A percentile compares a stretch with the other conserved stretches of the same genome.
Conservation (phyloP, 2,797 vertebrate genomes). For the Pseudomugil gertrudae region DNA sequence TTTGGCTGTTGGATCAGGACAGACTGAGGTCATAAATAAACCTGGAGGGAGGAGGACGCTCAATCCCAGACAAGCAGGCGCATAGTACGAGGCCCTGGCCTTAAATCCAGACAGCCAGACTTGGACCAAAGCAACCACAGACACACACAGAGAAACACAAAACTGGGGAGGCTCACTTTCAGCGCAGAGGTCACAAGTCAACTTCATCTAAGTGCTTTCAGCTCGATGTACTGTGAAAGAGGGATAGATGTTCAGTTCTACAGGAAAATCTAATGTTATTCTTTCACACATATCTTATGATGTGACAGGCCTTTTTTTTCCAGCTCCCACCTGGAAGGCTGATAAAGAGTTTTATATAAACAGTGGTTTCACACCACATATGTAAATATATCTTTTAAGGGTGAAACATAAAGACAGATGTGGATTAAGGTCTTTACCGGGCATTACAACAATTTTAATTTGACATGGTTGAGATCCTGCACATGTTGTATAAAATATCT, state of each 20-base stretch:
- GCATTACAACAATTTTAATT: not conserved
- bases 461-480: not conserved
- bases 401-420: constrained; percentile 28
- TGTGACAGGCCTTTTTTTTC: constrained; percentile 9
- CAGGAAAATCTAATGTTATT: constrained; percentile 35
- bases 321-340: constrained; percentile 35
- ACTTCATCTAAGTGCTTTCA: constrained; percentile 49
- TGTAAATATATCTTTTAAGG: constrained; percentile 12
- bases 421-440: constrained; percentile 13
- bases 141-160: constrained; percentile 24
- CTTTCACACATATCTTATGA: constrained; percentile 40
- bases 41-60: constrained; percentile 63
- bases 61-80: constrained; percentile 61
- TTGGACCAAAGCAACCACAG: constrained; percentile 42
- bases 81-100: constrained; percentile 44
- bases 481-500: not conserved
- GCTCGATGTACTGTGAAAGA: constrained; percentile 38
- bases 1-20: constrained; percentile 51
- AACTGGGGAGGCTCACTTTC: constrained; percentile 43
- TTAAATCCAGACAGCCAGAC: constrained; percentile 55
- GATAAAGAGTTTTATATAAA: constrained; percentile 46
- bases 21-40: constrained; percentile 74
- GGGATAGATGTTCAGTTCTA: constrained; percentile 50
- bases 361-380: constrained; percentile 27
- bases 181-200: constrained; percentile 57